Base-by-base conservation (phyloP, 1,140 invertebrate genomes). In the Brachystomella parvula region DNA sequence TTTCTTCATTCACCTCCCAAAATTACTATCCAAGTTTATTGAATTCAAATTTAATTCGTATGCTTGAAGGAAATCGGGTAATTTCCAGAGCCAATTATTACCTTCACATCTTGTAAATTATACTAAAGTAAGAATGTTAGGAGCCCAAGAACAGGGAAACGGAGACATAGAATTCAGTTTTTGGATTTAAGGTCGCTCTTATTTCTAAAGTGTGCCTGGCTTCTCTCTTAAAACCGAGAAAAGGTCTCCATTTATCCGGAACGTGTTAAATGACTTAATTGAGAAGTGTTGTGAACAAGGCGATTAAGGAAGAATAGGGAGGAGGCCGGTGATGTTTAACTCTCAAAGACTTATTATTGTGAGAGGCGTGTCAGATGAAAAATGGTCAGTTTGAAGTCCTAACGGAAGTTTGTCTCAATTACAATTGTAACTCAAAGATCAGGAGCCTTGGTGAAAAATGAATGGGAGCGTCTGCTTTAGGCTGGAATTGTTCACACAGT, bases 211-310 rank as follows among this genome's bases (percentile, higher is more conserved):
- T n/a, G n/a, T n/a, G n/a, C n/a, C n/a, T n/a, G n/a, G n/a, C n/a
- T n/a, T n/a, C n/a, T n/a, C n/a, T n/a, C n/a, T n/a, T n/a, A n/a
- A n/a, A n/a, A n/a, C n/a, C n/a, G n/a, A n/a, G n/a, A n/a, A n/a
- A n/a, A n/a, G n/a, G n/a, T n/a, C n/a, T n/a, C n/a, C n/a, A n/a
- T n/a, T n/a, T n/a, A n/a, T n/a, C n/a, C n/a, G 49, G 21, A 53
- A 24, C 49, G 49, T 53, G 49, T 26, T 9, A 24, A 53, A 53
- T 53, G 49, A 53, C 49, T 53, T 53, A 53, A 53, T 53, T 53
- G 49, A 53, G 49, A 53, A 53, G 49, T 53, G 49, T 53, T 53
- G 49, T 53, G 49, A 53, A 53, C 49, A 53, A 53, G 49, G 49
- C 49, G 49, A 53, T 53, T 53, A 53, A 53, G 49, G 49, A 24